A percentile compares a stretch with the other conserved stretches of the same genome.
Evolutionary conservation across 2,113 vertebrate species (phyloP).

Genomic region (Rhynchopsitta pachyrhyncha): DNA sequence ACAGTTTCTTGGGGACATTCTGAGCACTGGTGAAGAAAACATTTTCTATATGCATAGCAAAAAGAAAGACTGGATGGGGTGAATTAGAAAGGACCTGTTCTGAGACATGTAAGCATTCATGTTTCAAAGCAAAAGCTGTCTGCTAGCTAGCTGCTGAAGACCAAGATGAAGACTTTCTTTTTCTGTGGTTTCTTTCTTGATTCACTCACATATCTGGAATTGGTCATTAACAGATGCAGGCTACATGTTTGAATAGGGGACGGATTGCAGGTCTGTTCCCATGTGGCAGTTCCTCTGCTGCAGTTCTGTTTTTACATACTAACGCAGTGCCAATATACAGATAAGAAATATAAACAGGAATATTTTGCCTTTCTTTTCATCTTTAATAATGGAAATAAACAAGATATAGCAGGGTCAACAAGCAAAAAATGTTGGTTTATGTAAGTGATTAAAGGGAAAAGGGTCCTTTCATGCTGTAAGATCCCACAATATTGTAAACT

Average conservation of each 20-base stretch:
- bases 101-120: background rate
- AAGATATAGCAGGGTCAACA: background rate
- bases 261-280: background rate
- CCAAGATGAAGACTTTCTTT: background rate
- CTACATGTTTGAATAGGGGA: background rate
- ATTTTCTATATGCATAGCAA: background rate
- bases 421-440: background rate
- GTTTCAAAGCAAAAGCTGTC: background rate
- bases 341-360: background rate
- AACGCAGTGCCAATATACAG: background rate
- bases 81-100: background rate
- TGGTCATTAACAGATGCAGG: background rate
- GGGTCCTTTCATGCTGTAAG: background rate
- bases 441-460: background rate
- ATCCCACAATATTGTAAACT: background rate
- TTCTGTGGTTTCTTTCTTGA: background rate
- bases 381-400: slow-evolving; percentile 30
- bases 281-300: background rate
- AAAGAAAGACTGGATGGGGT: background rate
- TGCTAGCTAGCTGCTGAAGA: background rate
- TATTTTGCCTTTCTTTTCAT: slow-evolving; percentile 9
- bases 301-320: background rate
- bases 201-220: background rate
- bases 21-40: background rate
- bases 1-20: background rate